These are phyloP conservation scores for Phallusia fumigata DNA, from an alignment of 23 tunicate species.

Conservation along the genomic window DNA sequence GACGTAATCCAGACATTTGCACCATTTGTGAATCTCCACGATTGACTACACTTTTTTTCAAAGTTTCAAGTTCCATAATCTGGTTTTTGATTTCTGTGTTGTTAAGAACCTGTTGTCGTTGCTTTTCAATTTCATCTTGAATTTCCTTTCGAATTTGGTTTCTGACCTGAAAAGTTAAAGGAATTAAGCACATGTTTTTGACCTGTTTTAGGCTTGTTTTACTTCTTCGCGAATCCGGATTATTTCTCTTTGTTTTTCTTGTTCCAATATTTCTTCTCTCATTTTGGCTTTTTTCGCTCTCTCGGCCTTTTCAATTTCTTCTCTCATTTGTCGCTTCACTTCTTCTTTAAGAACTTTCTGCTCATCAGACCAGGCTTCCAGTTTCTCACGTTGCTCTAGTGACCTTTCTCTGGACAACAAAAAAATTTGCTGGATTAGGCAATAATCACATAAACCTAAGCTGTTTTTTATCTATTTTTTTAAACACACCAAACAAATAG, in stretches of 20 bases:
- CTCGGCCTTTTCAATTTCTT: constrained; percentile 88
- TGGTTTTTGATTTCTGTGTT: constrained; percentile 70
- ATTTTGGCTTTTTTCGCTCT: constrained; percentile 83
- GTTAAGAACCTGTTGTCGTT: constrained; percentile 71
- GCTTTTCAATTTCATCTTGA: constrained; percentile 85
- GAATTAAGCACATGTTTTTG: not conserved
- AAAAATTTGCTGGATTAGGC: too few relatives aligned
- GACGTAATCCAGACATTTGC: not conserved
- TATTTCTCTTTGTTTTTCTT: constrained; percentile 75
- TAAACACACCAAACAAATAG: too few relatives aligned
- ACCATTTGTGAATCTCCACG: not conserved
- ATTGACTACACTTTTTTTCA: constrained; percentile 25
- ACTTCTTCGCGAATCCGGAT: constrained; percentile 88
- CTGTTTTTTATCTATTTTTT: too few relatives aligned
- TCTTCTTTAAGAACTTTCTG: constrained; percentile 76
- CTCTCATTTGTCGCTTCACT: constrained; percentile 74
- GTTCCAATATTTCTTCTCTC: constrained; percentile 77
- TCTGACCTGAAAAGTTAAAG: constrained; percentile 48
- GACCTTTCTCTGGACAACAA: not conserved
- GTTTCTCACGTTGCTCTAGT: constrained; percentile 55
- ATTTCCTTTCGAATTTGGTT: constrained; percentile 78
- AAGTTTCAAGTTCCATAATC: constrained; percentile 78
- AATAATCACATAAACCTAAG: too few relatives aligned
- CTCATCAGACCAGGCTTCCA: constrained; percentile 72
- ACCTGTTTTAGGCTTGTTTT: not conserved